A percentile compares a stretch with the other conserved stretches of the same genome.
Conservation (phyloP, 2,888 invertebrate genomes). For the Gerris lacustris region DNA sequence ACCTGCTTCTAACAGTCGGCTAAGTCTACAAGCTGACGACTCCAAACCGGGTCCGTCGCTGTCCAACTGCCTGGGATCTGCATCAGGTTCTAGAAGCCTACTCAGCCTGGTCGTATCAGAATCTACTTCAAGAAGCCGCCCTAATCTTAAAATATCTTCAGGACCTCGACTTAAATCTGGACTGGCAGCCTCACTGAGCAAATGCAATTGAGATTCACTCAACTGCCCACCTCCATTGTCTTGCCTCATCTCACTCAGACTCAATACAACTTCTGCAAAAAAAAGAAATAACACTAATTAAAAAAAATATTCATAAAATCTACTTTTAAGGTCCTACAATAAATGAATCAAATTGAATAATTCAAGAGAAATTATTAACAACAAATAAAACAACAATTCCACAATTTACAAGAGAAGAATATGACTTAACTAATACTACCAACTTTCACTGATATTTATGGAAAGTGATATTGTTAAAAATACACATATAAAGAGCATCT, state of each 20-base stretch:
- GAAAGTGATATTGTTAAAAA: no score
- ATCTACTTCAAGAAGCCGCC: background rate
- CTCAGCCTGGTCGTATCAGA: background rate
- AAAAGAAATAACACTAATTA: background rate
- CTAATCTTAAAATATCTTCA: background rate
- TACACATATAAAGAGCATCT: no score
- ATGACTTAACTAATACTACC: no score
- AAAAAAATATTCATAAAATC: no score
- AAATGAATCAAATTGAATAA: no score
- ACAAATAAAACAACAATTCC: no score
- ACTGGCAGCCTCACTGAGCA: background rate
- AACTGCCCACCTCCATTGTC: background rate
- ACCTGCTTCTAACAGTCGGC: conserved; percentile 3
- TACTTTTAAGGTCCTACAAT: no score
- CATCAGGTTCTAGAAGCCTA: background rate
- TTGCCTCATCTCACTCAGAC: conserved; percentile 1
- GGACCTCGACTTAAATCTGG: background rate
- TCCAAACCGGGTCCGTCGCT: conserved; percentile 25
- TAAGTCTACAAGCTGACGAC: background rate
- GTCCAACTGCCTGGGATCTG: conserved; percentile 35
- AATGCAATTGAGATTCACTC: background rate
- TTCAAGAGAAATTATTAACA: no score
- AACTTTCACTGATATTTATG: no score
- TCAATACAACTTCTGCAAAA: background rate
- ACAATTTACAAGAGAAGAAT: no score